A percentile compares a stretch with the other conserved stretches of the same genome.
phyloP scores from a whole-genome alignment of 2,797 vertebrate genomes.

The Eutrigla gurnardus region DNA sequence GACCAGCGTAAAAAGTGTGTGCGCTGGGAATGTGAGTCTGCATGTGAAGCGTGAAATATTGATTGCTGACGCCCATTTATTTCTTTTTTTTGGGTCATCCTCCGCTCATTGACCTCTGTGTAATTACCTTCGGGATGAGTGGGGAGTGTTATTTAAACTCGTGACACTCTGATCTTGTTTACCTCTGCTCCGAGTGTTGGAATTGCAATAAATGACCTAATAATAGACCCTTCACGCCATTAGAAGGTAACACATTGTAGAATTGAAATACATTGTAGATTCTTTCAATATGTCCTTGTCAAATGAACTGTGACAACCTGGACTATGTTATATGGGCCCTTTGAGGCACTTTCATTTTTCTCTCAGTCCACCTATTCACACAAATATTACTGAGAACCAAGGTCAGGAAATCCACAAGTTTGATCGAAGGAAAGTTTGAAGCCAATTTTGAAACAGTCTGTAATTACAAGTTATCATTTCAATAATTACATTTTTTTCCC shows the following conservation, averaged over 20 bases:
- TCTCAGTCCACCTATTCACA: slow-evolving; percentile 16
- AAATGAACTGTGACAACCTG: slow-evolving; percentile 49
- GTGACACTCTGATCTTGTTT: slow-evolving; percentile 72
- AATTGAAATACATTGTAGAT: slow-evolving; percentile 31
- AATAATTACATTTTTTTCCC: slow-evolving; percentile 52
- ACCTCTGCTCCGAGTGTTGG: slow-evolving; percentile 57
- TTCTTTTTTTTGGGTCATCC: slow-evolving; percentile 71
- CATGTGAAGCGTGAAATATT: slow-evolving; percentile 67
- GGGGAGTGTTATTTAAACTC: slow-evolving; percentile 72
- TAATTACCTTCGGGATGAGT: slow-evolving; percentile 77
- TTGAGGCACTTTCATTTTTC: slow-evolving; percentile 17
- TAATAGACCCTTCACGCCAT: slow-evolving; percentile 57
- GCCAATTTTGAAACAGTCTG: slow-evolving; percentile 40
- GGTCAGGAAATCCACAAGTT: neutral
- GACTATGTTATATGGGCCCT: neutral
- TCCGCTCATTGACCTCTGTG: slow-evolving; percentile 75
- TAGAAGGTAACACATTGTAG: slow-evolving; percentile 41
- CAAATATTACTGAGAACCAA: slow-evolving; percentile 1
- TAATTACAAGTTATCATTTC: slow-evolving; percentile 34
- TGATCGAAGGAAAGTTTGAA: slow-evolving; percentile 42
- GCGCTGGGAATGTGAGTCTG: slow-evolving; percentile 23
- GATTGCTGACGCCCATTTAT: slow-evolving; percentile 73
- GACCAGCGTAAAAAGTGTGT: slow-evolving; percentile 16
- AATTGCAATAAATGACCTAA: slow-evolving; percentile 62
- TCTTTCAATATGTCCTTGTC: slow-evolving; percentile 39